Conservation (phyloP, 2,113 vertebrate genomes). For the Caretta caretta region DNA sequence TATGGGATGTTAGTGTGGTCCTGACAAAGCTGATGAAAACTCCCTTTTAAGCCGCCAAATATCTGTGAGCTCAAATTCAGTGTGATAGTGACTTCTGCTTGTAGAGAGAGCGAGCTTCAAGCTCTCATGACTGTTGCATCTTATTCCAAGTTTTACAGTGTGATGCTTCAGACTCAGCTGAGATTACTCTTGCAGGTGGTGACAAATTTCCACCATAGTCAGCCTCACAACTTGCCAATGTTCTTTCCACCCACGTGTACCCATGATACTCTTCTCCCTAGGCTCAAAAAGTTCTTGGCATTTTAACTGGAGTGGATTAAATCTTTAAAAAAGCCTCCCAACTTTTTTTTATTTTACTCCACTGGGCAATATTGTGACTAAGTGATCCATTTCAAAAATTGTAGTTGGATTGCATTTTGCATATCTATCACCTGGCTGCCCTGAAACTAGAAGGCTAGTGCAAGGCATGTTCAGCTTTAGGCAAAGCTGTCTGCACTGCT, state of each 20-base stretch:
- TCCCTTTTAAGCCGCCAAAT: background rate
- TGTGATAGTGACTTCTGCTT: background rate
- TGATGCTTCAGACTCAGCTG: accelerated
- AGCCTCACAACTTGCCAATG: background rate
- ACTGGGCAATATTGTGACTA: background rate
- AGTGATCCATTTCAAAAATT: background rate
- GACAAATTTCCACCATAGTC: background rate
- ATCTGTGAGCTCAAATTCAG: background rate
- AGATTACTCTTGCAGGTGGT: background rate
- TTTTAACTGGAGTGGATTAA: background rate
- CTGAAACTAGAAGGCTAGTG: background rate
- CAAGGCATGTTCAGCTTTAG: background rate
- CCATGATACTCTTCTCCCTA: background rate
- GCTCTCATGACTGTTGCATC: background rate
- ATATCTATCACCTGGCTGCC: background rate
- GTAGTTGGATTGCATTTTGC: background rate
- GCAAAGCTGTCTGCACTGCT: background rate
- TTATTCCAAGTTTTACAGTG: background rate
- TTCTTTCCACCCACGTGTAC: background rate
- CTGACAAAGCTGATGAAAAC: background rate
- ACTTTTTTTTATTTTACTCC: background rate
- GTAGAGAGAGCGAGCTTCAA: background rate
- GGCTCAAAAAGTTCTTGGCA: background rate
- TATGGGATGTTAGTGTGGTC: background rate
- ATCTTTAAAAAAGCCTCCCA: too few species aligned